Base-by-base conservation (phyloP, 2,797 vertebrate genomes). In the Notolepis coatsorum region DNA sequence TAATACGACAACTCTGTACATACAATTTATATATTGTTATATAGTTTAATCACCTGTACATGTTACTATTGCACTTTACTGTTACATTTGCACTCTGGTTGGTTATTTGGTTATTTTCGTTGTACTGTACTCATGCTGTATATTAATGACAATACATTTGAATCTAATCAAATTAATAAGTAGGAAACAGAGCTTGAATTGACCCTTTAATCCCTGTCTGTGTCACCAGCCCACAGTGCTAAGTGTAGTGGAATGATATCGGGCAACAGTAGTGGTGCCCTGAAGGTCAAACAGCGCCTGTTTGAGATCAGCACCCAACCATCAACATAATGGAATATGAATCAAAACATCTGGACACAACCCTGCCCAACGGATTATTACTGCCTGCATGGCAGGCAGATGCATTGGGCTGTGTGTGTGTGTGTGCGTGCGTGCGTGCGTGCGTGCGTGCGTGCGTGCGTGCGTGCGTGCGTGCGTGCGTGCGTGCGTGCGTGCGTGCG, bases 281-380 rank as follows among this genome's bases (percentile, higher is more conserved):
- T 80, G 85, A 79, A 81, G 80, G 81, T 81, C 77, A 84, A 72
- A 68, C 69, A 79, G 65, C 84, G 88, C 87, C 86, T 88, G 88
- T 81, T 88, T 83, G 79, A 85, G 77, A 88, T 89, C 86, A 88
- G 70, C 67, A 45, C 30, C 66, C 49, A 45, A 35, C 66, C 49
- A 75, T 65, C 70, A 83, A 80, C 81, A 77, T 46, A n/a, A 12
- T 33, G 79, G 77, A 75, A 78, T 74, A 84, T 80, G 78, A 88
- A 81, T 82, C 61, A 69, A 84, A 84, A 65, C 82, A 87, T 87
- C 68, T 87, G 83, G 77, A 68, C 46, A 38, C 72, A 62, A 60
- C 63, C 65, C 60, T 82, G 81, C 76, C 82, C 81, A 77, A 82
- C 81, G 82, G 82, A 85, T 87, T 81, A 71, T 60, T 60, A 61